Evolutionary conservation across 2,113 vertebrate genomes (phyloP).

Genomic region (Eulacestoma nigropectus): DNA sequence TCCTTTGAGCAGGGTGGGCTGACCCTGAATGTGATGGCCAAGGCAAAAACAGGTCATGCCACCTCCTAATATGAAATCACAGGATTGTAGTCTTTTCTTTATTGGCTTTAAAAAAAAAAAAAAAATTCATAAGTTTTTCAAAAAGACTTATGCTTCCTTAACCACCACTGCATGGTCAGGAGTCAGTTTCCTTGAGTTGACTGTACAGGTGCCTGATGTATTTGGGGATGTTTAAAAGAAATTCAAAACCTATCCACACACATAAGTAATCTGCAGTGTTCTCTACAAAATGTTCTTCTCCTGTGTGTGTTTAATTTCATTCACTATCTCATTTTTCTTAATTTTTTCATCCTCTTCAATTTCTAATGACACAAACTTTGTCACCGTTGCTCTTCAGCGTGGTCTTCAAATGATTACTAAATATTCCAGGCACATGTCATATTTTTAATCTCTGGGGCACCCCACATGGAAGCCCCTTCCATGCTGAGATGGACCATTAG

Average conservation of each 20-base stretch:
- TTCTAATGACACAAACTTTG: slow-evolving; percentile 38
- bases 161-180: not conserved
- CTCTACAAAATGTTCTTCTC: not conserved
- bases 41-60: not conserved
- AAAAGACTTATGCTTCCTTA: not conserved
- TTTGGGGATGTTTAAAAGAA: not conserved
- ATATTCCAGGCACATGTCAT: not conserved
- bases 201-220: not conserved
- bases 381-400: not conserved
- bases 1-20: not conserved
- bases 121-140: not conserved
- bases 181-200: not conserved
- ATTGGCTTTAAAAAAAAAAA: no score
- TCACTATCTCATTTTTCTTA: not conserved
- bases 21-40: not conserved
- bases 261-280: not conserved
- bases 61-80: not conserved
- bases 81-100: not conserved
- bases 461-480: slow-evolving; percentile 14
- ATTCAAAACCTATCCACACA: not conserved
- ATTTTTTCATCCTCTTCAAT: not conserved
- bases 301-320: not conserved
- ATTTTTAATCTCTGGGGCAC: slow-evolving; percentile 19
- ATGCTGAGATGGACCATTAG: slow-evolving; percentile 30
- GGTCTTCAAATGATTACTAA: slow-evolving; percentile 56